Evolutionary conservation across 2,888 invertebrate species (phyloP).

Genomic region (Perizoma flavofasciatum): DNA sequence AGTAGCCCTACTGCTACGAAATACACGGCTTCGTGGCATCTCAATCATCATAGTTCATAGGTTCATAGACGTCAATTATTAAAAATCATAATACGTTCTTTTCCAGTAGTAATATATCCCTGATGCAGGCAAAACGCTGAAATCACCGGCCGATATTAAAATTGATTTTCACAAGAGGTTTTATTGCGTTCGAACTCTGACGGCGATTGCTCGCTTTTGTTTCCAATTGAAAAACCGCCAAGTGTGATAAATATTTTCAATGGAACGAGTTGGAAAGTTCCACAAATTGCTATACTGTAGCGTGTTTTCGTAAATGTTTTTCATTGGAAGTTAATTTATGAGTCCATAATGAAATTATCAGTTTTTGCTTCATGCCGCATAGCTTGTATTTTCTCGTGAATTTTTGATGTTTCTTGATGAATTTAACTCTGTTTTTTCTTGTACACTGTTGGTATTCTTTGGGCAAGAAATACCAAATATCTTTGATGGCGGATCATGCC

Average conservation of each 20-base stretch:
- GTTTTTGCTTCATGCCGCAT: constrained; percentile 5
- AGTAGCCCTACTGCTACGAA: no score
- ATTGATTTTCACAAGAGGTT: constrained; percentile 58
- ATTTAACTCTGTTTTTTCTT: no score
- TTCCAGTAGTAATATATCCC: constrained; percentile 3
- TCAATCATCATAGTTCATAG: no score
- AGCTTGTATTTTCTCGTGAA: not conserved
- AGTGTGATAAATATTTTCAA: constrained; percentile 38
- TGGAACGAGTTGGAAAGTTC: constrained; percentile 24
- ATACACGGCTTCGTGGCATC: no score
- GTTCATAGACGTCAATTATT: no score
- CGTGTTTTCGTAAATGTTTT: constrained; percentile 15
- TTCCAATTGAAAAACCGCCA: constrained; percentile 46
- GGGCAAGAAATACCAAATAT: no score
- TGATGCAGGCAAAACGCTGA: constrained; percentile 8
- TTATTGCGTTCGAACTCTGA: constrained; percentile 56
- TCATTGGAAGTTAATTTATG: constrained; percentile 16
- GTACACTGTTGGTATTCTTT: no score
- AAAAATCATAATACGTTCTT: no score
- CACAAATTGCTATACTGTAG: constrained; percentile 16
- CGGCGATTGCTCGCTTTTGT: constrained; percentile 51
- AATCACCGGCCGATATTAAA: constrained; percentile 57
- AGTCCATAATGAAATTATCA: constrained; percentile 10
- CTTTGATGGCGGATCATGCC: no score
- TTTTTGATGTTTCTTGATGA: not conserved